phyloP scores from a whole-genome alignment of 2,888 invertebrate species.

The Monoplex corrugatus region DNA sequence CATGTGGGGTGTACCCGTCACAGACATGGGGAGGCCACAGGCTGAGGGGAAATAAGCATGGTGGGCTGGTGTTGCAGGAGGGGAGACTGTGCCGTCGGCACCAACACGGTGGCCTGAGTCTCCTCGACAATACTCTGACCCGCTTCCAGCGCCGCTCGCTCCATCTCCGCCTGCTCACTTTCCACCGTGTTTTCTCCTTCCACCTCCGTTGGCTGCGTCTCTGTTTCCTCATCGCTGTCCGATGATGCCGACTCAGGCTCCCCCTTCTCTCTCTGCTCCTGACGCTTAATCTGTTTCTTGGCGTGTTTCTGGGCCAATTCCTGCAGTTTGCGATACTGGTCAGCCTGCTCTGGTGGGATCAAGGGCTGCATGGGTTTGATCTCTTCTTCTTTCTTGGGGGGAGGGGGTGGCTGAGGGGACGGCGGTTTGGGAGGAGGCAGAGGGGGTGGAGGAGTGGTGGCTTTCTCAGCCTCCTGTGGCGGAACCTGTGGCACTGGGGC shows the following conservation, averaged over 20 bases:
- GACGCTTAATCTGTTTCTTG: constrained; percentile 87
- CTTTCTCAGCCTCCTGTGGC: constrained; percentile 36
- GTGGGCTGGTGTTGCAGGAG: constrained; percentile 60
- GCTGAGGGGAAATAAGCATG: constrained; percentile 58
- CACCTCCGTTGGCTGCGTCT: constrained; percentile 60
- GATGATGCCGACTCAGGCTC: constrained; percentile 70
- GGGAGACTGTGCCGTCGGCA: constrained; percentile 58
- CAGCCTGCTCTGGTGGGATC: constrained; percentile 79
- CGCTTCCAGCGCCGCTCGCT: constrained; percentile 55
- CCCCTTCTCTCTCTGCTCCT: constrained; percentile 83
- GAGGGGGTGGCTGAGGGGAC: constrained; percentile 75
- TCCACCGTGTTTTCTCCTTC: constrained; percentile 56
- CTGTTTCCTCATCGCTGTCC: constrained; percentile 63
- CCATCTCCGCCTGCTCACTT: constrained; percentile 61
- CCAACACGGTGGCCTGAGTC: constrained; percentile 49
- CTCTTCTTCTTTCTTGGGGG: constrained; percentile 70
- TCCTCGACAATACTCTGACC: constrained; percentile 49
- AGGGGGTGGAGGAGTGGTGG: constrained; percentile 64
- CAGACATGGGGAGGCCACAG: constrained; percentile 50
- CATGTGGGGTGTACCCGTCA: constrained; percentile 49
- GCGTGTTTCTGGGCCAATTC: constrained; percentile 90
- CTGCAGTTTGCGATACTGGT: constrained; percentile 80
- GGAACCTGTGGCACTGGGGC: not conserved
- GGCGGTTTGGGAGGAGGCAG: constrained; percentile 74
- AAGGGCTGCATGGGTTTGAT: constrained; percentile 62